Percentiles rank a stretch among this genome's conserved stretches.
Conservation (phyloP, 2,888 invertebrate species). For the Tenodera sinensis region DNA sequence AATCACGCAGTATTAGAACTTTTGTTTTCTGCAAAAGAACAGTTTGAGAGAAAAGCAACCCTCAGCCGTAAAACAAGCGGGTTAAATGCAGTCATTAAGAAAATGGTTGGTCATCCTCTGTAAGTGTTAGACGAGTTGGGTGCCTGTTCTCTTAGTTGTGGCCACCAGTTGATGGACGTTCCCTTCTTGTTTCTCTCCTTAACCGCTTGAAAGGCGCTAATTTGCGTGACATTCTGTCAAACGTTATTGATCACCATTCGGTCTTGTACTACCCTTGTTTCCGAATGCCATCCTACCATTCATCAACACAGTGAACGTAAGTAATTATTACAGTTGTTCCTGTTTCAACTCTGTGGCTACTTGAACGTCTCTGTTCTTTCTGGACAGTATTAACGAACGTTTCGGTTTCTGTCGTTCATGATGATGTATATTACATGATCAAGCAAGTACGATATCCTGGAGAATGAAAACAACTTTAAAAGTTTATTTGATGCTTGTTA, state of each 20-base stretch:
- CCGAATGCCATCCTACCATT: slow-evolving; percentile 18
- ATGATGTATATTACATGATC: too few species aligned
- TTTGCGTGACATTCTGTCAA: slow-evolving; percentile 33
- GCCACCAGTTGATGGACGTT: neutral
- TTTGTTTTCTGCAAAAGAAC: neutral
- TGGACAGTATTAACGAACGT: neutral
- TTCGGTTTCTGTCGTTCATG: neutral
- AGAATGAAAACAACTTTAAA: too few species aligned
- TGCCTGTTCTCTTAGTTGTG: neutral
- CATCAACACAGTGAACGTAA: neutral
- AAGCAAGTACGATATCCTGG: too few species aligned
- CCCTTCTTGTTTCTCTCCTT: neutral
- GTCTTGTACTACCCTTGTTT: neutral
- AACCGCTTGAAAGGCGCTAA: slow-evolving; percentile 28
- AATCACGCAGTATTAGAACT: too few species aligned
- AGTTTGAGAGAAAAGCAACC: neutral
- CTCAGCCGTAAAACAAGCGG: neutral
- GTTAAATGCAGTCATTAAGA: neutral
- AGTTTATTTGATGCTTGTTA: too few species aligned
- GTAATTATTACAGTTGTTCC: slow-evolving; percentile 21
- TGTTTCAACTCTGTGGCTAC: neutral
- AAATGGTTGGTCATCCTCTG: neutral
- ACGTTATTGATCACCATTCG: slow-evolving; percentile 33
- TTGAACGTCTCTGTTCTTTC: neutral
- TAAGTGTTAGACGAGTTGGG: neutral